Evolutionary conservation across 2,797 vertebrate species (phyloP), one percentile per base, ranked within the genome.

Genomic region (Hozukius guyotensis): DNA sequence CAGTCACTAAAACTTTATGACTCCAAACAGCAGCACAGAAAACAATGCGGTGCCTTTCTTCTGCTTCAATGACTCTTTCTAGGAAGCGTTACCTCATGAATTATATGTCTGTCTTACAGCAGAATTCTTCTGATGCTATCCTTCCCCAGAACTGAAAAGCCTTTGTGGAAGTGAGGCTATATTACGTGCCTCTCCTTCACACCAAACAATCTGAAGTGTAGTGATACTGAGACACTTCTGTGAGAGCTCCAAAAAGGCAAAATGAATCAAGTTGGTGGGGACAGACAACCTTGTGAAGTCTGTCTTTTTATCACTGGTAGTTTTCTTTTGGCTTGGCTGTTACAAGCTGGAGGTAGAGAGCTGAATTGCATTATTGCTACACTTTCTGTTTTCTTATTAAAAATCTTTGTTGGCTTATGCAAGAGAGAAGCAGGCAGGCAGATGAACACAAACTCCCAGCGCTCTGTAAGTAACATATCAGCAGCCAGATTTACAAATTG

Each of bases 401-500:
- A 27, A 16, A 27, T 36, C 8, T 38, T 16, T 76, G 8, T 55
- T 36, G 59, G 32, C 34, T 67, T 71, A 22, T 75, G 66, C 6
- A 64, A 79, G 25, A 72, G 10, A 65, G 49, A 63, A 57, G 69
- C 67, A 75, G 55, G 46, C 75, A 75, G 57, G n/a, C 60, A 78
- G 66, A 78, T 68, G 66, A 87, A 82, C 24, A 68, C 42, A 27
- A 75, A 79, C 72, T 81, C 72, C 80, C 57, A 69, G 75, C 10
- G 62, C 72, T 70, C 63, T 42, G 46, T 57, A 74, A 77, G 64
- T 70, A 75, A 42, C 36, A 57, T 66, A 72, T 64, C 72, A 77
- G 80, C 60, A 63, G 82, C 74, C 78, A 82, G 78, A 84, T 77
- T 67, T 56, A 64, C 72, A 72, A 81, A 82, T 70, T 66, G 78